Evolutionary conservation across 2,888 invertebrate species (phyloP), one percentile per base, ranked within the genome.

Genomic region (Chorisops tibialis): DNA sequence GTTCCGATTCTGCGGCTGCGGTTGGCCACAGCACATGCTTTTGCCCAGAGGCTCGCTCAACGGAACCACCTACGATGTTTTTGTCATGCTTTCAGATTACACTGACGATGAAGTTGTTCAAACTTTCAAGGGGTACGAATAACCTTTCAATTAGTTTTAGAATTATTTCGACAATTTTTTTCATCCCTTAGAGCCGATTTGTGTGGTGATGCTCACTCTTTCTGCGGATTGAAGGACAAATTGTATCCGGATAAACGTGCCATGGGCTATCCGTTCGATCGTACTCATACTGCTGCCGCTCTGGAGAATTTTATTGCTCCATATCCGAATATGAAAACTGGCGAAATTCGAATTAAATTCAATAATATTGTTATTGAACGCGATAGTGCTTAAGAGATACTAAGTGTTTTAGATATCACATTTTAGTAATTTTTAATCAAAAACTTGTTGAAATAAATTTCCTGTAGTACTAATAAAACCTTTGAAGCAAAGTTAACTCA

Each of bases 1-100:
- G 56, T 89, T 88, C 79, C 87, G 88, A 78, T 90, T 89, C 82
- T 93, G 93, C 79, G 92, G 92, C 64, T 93, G 93, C 70, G 91
- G 92, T 54, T 92, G 92, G 91, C 92, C 92, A 0, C 86, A 90
- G 64, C 91, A 92, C 75, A 83, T 92, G 84, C 81, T 91, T 5
- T 68, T 90, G 37, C 88, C 91, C 0, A 88, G 85, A 76, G 92
- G 92, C 3, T 85, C 75, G 4, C 71, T 81, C 0, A 80, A 82
- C 62, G 91, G 91, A 1, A 85, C 82, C 76, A 77, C 80, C 0
- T 83, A 86, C 71, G 85, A 88, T 67, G 78, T 91, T 41, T 91
- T 89, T 74, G 87, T 83, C 43, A 91, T 91, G 89, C 80, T 91
- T 63, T 87, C 91, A 61, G 84, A 91, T 76, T 88, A 85, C 76